Evolutionary conservation across 2,797 vertebrate species (phyloP), one percentile per base, ranked within the genome.

Genomic region (Macrochelys suwanniensis): DNA sequence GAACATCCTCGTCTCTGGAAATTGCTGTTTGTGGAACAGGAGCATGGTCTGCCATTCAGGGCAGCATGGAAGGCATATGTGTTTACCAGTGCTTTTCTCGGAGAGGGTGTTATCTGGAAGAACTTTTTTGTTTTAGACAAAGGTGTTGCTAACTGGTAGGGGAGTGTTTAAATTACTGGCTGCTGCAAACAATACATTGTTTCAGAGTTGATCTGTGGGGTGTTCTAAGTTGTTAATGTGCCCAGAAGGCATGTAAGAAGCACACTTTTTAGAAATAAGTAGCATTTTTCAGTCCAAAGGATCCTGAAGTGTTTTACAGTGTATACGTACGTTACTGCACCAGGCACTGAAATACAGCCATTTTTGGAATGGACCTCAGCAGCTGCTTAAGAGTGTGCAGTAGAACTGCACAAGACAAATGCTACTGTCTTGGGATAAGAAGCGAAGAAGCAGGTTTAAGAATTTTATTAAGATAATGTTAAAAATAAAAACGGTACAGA

Each of bases 261-360:
- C 74, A 49, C 47, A 10, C 45, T 31, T 77, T 49, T 49, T 77
- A 42, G 23, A 51, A 89, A 94, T 88, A 91, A 87, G 86, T 87
- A 82, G 6, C 82, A 94, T 89, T 79, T 96, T 92, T 90, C 54
- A 93, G 93, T 94, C 95, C 65, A 49, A 5, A 80, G 83, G 51
- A 84, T 90, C 87, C 92, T 87, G 2, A 12, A 56, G 3, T 83
- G 6, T 81, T 74, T 82, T 93, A 53, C 12, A 28, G 26, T 77
- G 15, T 17, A 17, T 13, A 17, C 12, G 10, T 31, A 8, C 8
- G 4, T 47, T 54, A 3, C 3, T 25, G 77, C 79, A n/a, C 1
- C 26, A 2, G 81, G 87, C 82, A 2, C 77, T 78, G 94, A 82
- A 59, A 91, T 84, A 89, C 23, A 16, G 7, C 42, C 28, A 5